These are phyloP conservation scores for Cosmia pyralina DNA, from an alignment of 2,888 invertebrate genomes.

Conservation along the genomic window DNA sequence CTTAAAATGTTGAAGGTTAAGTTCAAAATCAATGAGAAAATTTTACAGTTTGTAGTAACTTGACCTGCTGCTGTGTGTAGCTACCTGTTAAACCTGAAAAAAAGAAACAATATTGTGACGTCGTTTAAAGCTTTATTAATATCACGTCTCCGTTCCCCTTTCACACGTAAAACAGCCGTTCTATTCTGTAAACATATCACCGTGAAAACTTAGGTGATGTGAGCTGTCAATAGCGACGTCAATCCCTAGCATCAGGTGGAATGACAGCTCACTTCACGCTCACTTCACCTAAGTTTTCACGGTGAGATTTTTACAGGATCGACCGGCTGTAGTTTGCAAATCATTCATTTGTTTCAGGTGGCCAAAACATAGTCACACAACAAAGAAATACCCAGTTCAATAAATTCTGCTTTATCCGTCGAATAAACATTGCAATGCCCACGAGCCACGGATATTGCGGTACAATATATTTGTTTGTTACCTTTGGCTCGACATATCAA, in stretches of 20 bases:
- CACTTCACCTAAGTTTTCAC: no score
- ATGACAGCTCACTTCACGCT: no score
- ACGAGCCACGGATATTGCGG: constrained; percentile 26
- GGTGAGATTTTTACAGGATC: no score
- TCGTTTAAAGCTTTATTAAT: background rate
- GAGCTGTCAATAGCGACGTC: no score
- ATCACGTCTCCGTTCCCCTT: background rate
- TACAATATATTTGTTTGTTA: background rate
- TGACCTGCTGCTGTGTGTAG: no score
- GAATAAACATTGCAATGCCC: constrained; percentile 1
- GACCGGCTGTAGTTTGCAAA: background rate
- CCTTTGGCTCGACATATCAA: background rate
- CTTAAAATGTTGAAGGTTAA: no score
- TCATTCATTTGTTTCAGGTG: constrained; percentile 6
- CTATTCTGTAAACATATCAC: no score
- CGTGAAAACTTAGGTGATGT: no score
- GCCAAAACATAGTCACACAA: background rate
- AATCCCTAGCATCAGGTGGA: no score
- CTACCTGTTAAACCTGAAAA: no score
- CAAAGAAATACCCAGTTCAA: constrained; percentile 9
- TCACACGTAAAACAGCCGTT: background rate
- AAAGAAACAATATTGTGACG: background rate
- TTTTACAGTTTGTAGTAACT: no score
- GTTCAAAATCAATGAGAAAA: no score
- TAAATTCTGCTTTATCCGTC: background rate